Percentiles rank a stretch among this genome's conserved stretches.
Evolutionary conservation across 2,888 invertebrate genomes (phyloP).

Genomic region (Rhagium mordax): DNA sequence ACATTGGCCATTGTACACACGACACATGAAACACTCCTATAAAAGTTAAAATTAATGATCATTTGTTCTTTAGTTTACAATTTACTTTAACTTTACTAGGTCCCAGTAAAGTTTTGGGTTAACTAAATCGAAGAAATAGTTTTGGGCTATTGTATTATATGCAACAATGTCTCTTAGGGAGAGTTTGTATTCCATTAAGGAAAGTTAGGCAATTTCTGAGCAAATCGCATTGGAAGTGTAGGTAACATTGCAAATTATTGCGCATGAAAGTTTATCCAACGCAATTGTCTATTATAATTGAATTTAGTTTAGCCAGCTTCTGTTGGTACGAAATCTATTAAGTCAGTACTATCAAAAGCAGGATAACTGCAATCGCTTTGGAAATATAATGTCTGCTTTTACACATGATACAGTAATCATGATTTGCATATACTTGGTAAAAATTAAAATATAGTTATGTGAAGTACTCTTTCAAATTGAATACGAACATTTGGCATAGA

Average conservation of each 20-base stretch:
- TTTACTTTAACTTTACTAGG: constrained; percentile 12
- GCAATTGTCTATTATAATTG: constrained; percentile 18
- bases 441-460: too few relatives aligned
- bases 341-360: neutral
- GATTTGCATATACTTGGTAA: too few relatives aligned
- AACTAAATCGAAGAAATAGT: constrained; percentile 22
- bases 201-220: constrained; percentile 21
- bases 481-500: too few relatives aligned
- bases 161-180: constrained; percentile 23
- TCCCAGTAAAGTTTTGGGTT: constrained; percentile 1
- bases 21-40: neutral
- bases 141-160: constrained; percentile 12
- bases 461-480: too few relatives aligned
- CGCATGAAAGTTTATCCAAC: neutral
- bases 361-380: neutral
- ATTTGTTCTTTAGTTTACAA: constrained; percentile 3
- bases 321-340: neutral
- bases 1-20: neutral
- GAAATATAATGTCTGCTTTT: too few relatives aligned
- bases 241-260: constrained; percentile 21
- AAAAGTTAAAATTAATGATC: constrained; percentile 19
- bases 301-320: neutral
- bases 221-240: constrained; percentile 20
- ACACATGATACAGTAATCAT: too few relatives aligned
- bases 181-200: constrained; percentile 19